A percentile compares a stretch with the other conserved stretches of the same genome.
These are phyloP conservation scores for Drosophila kikkawai DNA, from an alignment of 1,140 invertebrate genomes.

Conservation along the genomic window DNA sequence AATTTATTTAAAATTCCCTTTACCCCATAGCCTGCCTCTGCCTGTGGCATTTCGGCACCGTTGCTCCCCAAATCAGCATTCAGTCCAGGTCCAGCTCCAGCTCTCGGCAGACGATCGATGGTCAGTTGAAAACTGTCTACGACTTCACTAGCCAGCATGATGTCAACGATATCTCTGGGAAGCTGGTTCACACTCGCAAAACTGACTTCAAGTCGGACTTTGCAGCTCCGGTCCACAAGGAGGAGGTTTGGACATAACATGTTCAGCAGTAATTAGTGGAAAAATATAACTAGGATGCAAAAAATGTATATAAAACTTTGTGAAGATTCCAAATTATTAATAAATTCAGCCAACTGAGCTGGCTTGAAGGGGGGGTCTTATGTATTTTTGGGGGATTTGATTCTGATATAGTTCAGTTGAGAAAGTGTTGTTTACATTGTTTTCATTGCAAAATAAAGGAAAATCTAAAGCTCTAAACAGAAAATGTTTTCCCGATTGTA, in stretches of 20 bases:
- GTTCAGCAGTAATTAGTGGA: background rate
- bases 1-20: background rate
- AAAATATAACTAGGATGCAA: background rate
- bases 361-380: no score
- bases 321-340: background rate
- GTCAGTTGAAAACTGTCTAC: background rate
- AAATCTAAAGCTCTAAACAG: no score
- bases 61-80: background rate
- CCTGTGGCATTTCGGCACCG: background rate
- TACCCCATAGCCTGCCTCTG: background rate
- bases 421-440: no score
- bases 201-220: background rate
- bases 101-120: background rate
- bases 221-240: background rate
- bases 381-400: no score
- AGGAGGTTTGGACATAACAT: background rate
- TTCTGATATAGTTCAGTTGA: no score
- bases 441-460: no score
- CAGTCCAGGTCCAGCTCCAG: conserved; percentile 2
- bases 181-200: background rate
- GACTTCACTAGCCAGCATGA: background rate
- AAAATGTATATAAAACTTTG: background rate
- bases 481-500: background rate
- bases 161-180: background rate
- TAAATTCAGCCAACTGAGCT: background rate